Evolutionary conservation across 2,113 vertebrate genomes (phyloP).

Genomic region (Eleginops maclovinus): DNA sequence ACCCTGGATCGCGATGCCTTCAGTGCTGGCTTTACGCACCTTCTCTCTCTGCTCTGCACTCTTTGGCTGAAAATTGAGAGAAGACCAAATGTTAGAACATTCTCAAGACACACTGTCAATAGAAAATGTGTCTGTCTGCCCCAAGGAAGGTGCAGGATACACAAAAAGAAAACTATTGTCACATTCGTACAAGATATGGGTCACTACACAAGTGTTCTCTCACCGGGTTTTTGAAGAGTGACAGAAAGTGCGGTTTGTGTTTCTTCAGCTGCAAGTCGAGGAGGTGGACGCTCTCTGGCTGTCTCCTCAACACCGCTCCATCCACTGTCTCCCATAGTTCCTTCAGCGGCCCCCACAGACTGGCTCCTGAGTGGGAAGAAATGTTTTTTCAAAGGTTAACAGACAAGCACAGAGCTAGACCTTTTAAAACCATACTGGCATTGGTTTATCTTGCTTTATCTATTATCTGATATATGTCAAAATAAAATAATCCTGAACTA

Average conservation of each 20-base stretch:
- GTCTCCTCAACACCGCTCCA: conserved; percentile 90
- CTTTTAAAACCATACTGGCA: too few species aligned
- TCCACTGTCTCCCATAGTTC: conserved; percentile 95
- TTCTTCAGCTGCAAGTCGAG: conserved; percentile 96
- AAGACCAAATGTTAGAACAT: background rate
- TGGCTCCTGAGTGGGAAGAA: conserved; percentile 87
- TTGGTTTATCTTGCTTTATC: background rate
- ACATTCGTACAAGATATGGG: background rate
- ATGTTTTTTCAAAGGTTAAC: background rate
- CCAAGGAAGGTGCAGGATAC: background rate
- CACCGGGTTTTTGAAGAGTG: conserved; percentile 97
- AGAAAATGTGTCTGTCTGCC: background rate
- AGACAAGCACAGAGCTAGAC: background rate
- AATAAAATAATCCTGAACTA: background rate
- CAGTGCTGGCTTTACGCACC: conserved; percentile 95
- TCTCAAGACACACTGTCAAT: background rate
- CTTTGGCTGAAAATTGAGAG: conserved; percentile 86
- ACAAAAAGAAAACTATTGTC: background rate
- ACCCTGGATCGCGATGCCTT: conserved; percentile 96
- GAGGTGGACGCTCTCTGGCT: conserved; percentile 91
- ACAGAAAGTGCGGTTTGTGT: conserved; percentile 94
- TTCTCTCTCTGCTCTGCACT: conserved; percentile 96
- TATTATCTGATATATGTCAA: background rate
- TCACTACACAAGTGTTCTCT: conserved; percentile 40
- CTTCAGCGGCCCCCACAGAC: conserved; percentile 96